Percentiles rank a stretch among this genome's conserved stretches.
phyloP scores from a whole-genome alignment of 2,113 vertebrate species.

The Dasyurus viverrinus region DNA sequence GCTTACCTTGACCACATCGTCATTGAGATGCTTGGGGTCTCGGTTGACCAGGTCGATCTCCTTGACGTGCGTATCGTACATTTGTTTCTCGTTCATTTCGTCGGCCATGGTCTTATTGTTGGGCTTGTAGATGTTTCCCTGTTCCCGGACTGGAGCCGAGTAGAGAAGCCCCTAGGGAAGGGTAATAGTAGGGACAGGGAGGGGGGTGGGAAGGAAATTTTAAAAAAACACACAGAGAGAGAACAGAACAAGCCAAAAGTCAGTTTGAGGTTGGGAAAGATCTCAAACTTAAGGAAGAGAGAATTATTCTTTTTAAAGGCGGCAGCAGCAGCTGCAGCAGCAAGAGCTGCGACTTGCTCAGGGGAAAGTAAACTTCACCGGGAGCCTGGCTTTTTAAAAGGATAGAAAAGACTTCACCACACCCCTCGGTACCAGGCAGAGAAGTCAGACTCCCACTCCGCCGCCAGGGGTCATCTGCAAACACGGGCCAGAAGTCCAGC shows the following conservation, averaged over 20 bases:
- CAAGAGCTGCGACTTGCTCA: neutral
- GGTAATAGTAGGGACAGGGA: conserved; percentile 48
- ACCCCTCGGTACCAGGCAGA: conserved; percentile 85
- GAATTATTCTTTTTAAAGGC: neutral
- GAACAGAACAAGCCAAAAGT: conserved; percentile 55
- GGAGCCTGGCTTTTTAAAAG: conserved; percentile 78
- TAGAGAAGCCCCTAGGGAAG: conserved; percentile 91
- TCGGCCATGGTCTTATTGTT: conserved; percentile 98
- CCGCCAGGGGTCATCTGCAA: conserved; percentile 91
- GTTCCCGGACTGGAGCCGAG: conserved; percentile 93
- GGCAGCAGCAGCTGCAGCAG: neutral
- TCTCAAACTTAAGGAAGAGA: conserved; percentile 5
- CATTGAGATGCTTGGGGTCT: conserved; percentile 96
- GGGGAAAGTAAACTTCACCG: conserved; percentile 49
- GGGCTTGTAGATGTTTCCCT: conserved; percentile 99
- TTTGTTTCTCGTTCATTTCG: conserved; percentile 91
- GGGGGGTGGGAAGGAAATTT: conserved; percentile 26
- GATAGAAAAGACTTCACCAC: conserved; percentile 85
- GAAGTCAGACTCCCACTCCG: conserved; percentile 68
- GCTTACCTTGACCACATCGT: conserved; percentile 96
- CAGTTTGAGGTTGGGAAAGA: neutral
- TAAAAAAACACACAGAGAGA: conserved; percentile 5
- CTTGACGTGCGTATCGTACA: conserved; percentile 95
- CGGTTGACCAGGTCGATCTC: conserved; percentile 98
- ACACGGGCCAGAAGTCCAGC: conserved; percentile 45